Conservation (phyloP, 2,888 invertebrate species). For the Volucella zonaria region DNA sequence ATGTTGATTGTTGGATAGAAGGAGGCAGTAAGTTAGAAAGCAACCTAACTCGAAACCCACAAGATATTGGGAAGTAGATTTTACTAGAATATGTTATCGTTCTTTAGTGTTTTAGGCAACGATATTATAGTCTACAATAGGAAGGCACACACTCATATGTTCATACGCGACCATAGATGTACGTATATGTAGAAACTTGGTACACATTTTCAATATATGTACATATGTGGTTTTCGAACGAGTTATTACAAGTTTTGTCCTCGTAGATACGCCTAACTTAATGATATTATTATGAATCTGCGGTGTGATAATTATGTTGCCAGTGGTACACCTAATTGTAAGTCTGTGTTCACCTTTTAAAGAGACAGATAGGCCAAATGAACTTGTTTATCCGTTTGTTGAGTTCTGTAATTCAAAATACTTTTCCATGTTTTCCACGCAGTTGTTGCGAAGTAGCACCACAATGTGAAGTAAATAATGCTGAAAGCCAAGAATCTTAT, state of each 20-base stretch:
- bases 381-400: too few species aligned
- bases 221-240: slow-evolving; percentile 33
- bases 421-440: too few species aligned
- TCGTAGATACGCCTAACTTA: slow-evolving; percentile 65
- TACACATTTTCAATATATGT: not conserved
- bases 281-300: slow-evolving; percentile 66
- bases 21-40: slow-evolving; percentile 31
- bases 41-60: not conserved
- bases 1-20: slow-evolving; percentile 50
- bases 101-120: slow-evolving; percentile 34
- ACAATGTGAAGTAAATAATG: too few species aligned
- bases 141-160: slow-evolving; percentile 22
- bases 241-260: slow-evolving; percentile 49
- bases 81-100: slow-evolving; percentile 49
- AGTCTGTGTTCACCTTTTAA: too few species aligned
- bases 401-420: too few species aligned
- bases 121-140: slow-evolving; percentile 32
- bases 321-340: slow-evolving; percentile 3
- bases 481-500: too few species aligned
- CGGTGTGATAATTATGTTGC: slow-evolving; percentile 56
- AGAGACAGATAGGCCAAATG: too few species aligned
- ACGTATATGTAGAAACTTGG: not conserved
- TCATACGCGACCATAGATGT: slow-evolving; percentile 29
- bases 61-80: slow-evolving; percentile 2
- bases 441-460: too few species aligned